Base-by-base conservation (phyloP, 2,113 vertebrate genomes). In the Varanus komodoensis region DNA sequence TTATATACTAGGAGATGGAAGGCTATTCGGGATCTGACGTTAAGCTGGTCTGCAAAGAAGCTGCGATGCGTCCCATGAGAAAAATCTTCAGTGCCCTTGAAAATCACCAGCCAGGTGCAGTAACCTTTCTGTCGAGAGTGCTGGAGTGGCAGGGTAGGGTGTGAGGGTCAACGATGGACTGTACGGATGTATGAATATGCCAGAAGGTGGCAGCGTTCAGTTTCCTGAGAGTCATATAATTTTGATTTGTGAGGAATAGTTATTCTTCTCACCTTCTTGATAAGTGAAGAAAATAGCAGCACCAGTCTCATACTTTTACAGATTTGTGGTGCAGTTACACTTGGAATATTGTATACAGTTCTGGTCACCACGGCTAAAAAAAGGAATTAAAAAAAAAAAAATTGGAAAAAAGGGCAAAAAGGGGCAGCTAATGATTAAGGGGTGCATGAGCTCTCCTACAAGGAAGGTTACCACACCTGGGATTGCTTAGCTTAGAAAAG, bases 1-100 rank as follows among this genome's bases (percentile, higher is more conserved):
- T 90, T 34, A 32, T 87, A 0, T 95, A 94, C 68, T 92, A 99
- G 99, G 97, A 97, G 92, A 99, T 96, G 0, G 97, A 98, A 0
- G 99, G 99, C 34, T 99, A 99, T 94, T 99, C 99, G 0, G 99
- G 99, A 85, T 99, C 99, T 2, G 99, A 99, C 90, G 96, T 99
- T 34, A 98, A 97, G 92, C 91, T 99, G 0, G 98, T 98, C 54
- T 99, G 99, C 97, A 99, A 98, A 91, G 99, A 99, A 88, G 98
- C 99, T 8, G 99, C 99, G 21, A 99, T 99, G 99, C 97, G 98
- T 88, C 98, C 98, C 1, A 97, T 99, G 91, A 97, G 99, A 91
- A 99, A 99, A 95, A 98, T 99, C 86, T 98, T 99, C 48, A 95
- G 96, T 14, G 97, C 97, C 5, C 97, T 99, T 82, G 99, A 99